Conservation (phyloP, 2,888 invertebrate genomes). For the Tachystola acroxantha region DNA sequence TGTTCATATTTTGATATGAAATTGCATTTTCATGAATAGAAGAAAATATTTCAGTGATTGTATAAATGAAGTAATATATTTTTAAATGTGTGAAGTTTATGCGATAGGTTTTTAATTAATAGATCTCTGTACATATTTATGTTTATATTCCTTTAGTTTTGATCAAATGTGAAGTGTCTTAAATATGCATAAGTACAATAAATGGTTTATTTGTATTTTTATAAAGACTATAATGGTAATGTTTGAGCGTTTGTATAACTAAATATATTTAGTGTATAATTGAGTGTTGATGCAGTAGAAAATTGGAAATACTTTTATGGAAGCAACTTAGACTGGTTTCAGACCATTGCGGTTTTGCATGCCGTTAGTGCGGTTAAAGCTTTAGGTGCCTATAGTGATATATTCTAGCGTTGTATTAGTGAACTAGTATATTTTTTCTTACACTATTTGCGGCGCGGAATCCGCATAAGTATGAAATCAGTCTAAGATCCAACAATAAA, state of each 20-base stretch:
- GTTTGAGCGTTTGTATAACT: slow-evolving; percentile 27
- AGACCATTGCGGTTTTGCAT: too few relatives aligned
- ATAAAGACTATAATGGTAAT: slow-evolving; percentile 36
- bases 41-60: slow-evolving; percentile 15
- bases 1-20: slow-evolving; percentile 50
- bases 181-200: slow-evolving; percentile 32
- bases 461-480: too few relatives aligned
- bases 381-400: too few relatives aligned
- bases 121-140: slow-evolving; percentile 28
- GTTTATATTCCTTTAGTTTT: slow-evolving; percentile 9
- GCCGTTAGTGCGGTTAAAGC: too few relatives aligned
- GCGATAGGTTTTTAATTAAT: slow-evolving; percentile 9
- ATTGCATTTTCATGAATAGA: slow-evolving; percentile 21
- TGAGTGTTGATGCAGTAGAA: slow-evolving; percentile 8
- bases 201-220: slow-evolving; percentile 55
- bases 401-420: too few relatives aligned
- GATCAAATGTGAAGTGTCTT: slow-evolving; percentile 49
- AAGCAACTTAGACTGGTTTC: too few relatives aligned
- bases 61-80: slow-evolving; percentile 15
- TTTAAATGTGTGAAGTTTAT: not conserved
- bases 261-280: slow-evolving; percentile 6
- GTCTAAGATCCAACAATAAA: too few relatives aligned
- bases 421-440: too few relatives aligned
- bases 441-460: too few relatives aligned
- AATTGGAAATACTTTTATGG: too few relatives aligned